These are phyloP conservation scores for Chromis chromis DNA, from an alignment of 2,797 vertebrate genomes.

Conservation along the genomic window DNA sequence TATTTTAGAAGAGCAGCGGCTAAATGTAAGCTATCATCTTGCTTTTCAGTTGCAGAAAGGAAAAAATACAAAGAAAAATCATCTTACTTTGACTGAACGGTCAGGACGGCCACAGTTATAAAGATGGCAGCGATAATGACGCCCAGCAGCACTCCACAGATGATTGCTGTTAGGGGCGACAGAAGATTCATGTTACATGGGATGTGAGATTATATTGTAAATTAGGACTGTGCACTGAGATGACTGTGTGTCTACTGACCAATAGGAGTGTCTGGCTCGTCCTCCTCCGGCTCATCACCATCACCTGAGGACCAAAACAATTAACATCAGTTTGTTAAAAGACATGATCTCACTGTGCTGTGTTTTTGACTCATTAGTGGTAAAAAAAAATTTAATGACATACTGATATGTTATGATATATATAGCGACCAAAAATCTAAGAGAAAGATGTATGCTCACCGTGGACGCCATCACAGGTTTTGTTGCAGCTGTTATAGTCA, in stretches of 20 bases:
- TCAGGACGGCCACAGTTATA: conserved; percentile 66
- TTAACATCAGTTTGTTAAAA: not conserved
- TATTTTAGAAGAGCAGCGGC: not conserved
- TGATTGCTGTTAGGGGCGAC: conserved; percentile 73
- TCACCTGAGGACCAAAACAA: conserved; percentile 61
- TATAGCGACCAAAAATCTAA: no score
- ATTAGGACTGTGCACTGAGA: not conserved
- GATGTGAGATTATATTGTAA: no score
- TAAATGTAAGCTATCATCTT: not conserved
- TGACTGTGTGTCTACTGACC: conserved; percentile 67
- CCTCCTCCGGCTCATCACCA: conserved; percentile 45
- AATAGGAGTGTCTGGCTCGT: conserved; percentile 78
- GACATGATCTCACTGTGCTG: not conserved
- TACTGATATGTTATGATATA: not conserved
- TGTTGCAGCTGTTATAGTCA: conserved; percentile 56
- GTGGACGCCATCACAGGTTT: conserved; percentile 76
- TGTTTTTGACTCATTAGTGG: not conserved
- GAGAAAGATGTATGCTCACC: conserved; percentile 57
- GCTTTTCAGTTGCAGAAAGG: not conserved
- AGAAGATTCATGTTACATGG: no score
- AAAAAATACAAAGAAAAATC: not conserved
- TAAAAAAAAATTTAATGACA: not conserved
- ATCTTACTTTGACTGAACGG: conserved; percentile 77
- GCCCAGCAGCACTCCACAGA: conserved; percentile 78
- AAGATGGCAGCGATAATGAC: conserved; percentile 61